Percentiles rank a stretch among this genome's conserved stretches.
These are phyloP conservation scores for Leptogaster cylindrica DNA, from an alignment of 2,888 invertebrate species.

Conservation along the genomic window DNA sequence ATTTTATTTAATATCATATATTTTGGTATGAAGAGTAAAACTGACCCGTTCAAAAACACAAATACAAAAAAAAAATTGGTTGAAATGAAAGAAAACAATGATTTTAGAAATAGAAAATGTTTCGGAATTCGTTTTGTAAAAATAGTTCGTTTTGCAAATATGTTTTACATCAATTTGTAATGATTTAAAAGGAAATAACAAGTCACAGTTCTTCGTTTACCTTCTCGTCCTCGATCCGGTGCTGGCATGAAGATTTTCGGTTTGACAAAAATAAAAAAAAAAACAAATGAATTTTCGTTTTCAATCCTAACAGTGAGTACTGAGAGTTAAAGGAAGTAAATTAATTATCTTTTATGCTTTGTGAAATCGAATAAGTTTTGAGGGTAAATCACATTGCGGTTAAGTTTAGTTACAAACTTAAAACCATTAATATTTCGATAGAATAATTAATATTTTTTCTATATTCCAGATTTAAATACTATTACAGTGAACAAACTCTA, in stretches of 20 bases:
- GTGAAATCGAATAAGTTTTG: too few species aligned
- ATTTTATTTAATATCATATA: too few species aligned
- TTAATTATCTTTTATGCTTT: neutral
- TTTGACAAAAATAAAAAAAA: conserved; percentile 25
- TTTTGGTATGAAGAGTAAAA: too few species aligned
- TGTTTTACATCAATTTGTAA: conserved; percentile 5
- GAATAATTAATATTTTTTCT: too few species aligned
- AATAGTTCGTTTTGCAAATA: conserved; percentile 1
- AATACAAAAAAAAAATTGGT: conserved; percentile 6
- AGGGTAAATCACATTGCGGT: too few species aligned
- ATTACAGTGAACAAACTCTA: too few species aligned
- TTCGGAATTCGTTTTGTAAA: conserved; percentile 13
- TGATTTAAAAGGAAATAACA: neutral
- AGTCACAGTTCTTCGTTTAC: conserved; percentile 54
- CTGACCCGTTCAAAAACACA: neutral
- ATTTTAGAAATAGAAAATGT: conserved; percentile 26
- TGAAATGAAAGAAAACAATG: conserved; percentile 22
- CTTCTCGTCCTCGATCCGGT: conserved; percentile 69
- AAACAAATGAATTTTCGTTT: conserved; percentile 9
- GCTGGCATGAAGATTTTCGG: conserved; percentile 64
- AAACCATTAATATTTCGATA: too few species aligned
- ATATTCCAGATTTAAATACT: too few species aligned
- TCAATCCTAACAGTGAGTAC: conserved; percentile 5
- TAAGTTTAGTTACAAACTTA: too few species aligned
- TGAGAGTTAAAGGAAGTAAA: neutral